Conservation (phyloP, 2,797 vertebrate genomes). For the Enteromius mattozi region DNA sequence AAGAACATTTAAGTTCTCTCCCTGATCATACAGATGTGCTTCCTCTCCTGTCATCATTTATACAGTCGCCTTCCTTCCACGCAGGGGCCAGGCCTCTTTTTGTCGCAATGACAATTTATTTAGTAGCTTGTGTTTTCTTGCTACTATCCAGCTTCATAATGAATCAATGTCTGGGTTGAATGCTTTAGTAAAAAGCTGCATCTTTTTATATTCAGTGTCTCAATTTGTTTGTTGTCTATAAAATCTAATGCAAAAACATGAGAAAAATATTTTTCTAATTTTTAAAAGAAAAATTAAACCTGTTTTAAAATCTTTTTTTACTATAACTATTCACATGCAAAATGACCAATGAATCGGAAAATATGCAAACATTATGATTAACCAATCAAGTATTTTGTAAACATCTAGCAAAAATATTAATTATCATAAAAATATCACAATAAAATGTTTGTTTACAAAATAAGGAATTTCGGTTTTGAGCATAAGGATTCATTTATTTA, state of each 20-base stretch:
- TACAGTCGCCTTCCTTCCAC: conserved; percentile 47
- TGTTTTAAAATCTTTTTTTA: neutral
- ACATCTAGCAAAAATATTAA: neutral
- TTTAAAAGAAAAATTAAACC: neutral
- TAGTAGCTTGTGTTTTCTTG: conserved; percentile 7
- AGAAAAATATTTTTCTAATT: too few species aligned
- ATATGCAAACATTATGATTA: neutral
- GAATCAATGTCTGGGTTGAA: neutral
- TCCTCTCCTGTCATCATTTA: conserved; percentile 57
- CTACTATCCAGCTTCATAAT: neutral
- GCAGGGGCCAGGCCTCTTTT: neutral
- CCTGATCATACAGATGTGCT: conserved; percentile 40
- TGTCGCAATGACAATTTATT: neutral
- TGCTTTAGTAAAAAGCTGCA: neutral
- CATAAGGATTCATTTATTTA: neutral
- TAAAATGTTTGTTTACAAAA: neutral
- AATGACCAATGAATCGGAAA: neutral
- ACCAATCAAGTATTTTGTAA: neutral
- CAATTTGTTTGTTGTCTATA: neutral
- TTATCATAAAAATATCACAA: neutral
- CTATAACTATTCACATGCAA: neutral
- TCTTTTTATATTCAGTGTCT: neutral
- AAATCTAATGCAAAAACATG: neutral
- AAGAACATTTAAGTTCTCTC: conserved; percentile 12
- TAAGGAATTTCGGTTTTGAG: neutral